phyloP scores from a whole-genome alignment of 1,140 invertebrate species.

The Lysiphlebus fabarum region DNA sequence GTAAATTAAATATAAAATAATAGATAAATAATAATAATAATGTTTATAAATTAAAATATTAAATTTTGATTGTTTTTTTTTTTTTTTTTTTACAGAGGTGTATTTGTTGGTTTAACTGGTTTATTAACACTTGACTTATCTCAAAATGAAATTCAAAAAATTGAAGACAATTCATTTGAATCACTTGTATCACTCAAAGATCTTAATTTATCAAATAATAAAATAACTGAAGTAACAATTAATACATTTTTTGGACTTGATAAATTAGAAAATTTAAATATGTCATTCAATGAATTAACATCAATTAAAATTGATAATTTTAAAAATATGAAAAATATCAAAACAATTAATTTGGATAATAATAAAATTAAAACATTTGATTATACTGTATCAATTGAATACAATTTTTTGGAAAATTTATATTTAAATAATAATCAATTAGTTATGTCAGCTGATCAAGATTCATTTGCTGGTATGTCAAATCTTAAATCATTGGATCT shows the following conservation, averaged over 20 bases:
- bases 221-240: slow-evolving; percentile 64
- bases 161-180: slow-evolving; percentile 70
- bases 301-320: slow-evolving; percentile 73
- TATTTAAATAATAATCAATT: slow-evolving; percentile 72
- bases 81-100: slow-evolving; percentile 51
- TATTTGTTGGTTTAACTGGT: slow-evolving; percentile 68
- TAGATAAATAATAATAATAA: too few relatives aligned
- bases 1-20: too few relatives aligned
- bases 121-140: slow-evolving; percentile 65
- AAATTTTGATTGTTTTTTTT: slow-evolving; percentile 1
- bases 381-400: slow-evolving; percentile 67
- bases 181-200: slow-evolving; percentile 64
- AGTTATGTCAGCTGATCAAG: slow-evolving; percentile 60
- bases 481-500: slow-evolving; percentile 69
- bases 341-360: slow-evolving; percentile 68
- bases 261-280: slow-evolving; percentile 63
- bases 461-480: slow-evolving; percentile 62
- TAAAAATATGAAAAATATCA: slow-evolving; percentile 67
- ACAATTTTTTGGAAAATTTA: slow-evolving; percentile 65
- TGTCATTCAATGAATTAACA: slow-evolving; percentile 67
- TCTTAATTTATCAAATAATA: slow-evolving; percentile 68
- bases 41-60: slow-evolving; percentile 9
- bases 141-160: slow-evolving; percentile 68
- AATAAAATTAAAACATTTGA: slow-evolving; percentile 69
- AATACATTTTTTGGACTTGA: slow-evolving; percentile 69